Percentiles rank a stretch among this genome's conserved stretches.
Conservation (phyloP, 2,888 invertebrate genomes). For the Drosophila colorata region DNA sequence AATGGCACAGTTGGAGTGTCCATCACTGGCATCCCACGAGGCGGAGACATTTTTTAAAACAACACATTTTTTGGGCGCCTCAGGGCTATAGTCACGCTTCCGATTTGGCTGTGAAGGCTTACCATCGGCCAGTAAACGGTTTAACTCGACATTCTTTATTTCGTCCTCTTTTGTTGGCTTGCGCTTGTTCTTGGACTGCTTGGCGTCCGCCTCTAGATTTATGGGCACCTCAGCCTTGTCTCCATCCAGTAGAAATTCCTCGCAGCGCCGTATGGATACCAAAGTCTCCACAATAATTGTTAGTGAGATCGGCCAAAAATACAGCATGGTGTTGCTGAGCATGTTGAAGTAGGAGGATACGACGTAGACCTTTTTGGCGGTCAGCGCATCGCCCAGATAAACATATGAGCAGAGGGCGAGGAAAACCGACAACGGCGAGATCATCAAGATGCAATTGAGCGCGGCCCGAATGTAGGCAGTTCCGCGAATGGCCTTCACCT, state of each 20-base stretch:
- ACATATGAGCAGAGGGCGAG: conserved; percentile 86
- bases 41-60: conserved; percentile 86
- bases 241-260: conserved; percentile 87
- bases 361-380: conserved; percentile 92
- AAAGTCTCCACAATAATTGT: conserved; percentile 91
- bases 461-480: conserved; percentile 89
- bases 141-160: conserved; percentile 50
- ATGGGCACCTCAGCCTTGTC: conserved; percentile 70
- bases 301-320: conserved; percentile 92
- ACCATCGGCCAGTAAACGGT: conserved; percentile 52
- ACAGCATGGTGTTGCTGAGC: conserved; percentile 91
- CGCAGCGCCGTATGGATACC: conserved; percentile 90
- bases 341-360: conserved; percentile 93
- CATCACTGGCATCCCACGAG: conserved; percentile 86
- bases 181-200: conserved; percentile 78
- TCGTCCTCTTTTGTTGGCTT: conserved; percentile 44
- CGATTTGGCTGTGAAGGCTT: conserved; percentile 24
- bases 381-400: conserved; percentile 88
- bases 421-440: conserved; percentile 90
- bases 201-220: conserved; percentile 80
- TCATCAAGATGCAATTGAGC: conserved; percentile 90
- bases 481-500: conserved; percentile 89
- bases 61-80: conserved; percentile 78
- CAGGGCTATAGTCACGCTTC: conserved; percentile 62
- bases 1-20: conserved; percentile 71